Conservation (phyloP, 2,888 invertebrate genomes). For the Drosophila kuntzei region DNA sequence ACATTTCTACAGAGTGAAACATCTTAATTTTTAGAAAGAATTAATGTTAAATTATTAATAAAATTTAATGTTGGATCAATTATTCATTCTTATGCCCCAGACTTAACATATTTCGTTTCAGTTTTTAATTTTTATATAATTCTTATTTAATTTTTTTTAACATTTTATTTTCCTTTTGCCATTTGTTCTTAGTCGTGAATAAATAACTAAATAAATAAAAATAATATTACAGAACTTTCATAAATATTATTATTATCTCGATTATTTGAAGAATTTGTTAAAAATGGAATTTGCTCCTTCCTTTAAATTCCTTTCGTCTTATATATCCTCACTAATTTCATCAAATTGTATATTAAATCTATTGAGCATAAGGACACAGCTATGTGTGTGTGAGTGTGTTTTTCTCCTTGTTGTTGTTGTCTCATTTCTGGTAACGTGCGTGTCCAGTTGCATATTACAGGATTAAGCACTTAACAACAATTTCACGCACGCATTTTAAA, state of each 20-base stretch:
- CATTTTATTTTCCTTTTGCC: too few species aligned
- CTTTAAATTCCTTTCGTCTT: not conserved
- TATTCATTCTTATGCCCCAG: too few species aligned
- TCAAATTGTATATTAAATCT: conserved; percentile 14
- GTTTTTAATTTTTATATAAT: too few species aligned
- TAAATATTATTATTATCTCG: not conserved
- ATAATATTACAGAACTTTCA: too few species aligned
- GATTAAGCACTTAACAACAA: conserved; percentile 78
- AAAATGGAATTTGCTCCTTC: not conserved
- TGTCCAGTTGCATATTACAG: conserved; percentile 64
- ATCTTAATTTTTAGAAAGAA: too few species aligned
- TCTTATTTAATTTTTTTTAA: too few species aligned
- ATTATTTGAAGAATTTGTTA: not conserved
- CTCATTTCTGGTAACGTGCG: conserved; percentile 25
- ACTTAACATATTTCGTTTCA: too few species aligned
- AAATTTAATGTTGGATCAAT: too few species aligned
- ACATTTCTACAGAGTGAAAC: too few species aligned
- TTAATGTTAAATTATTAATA: too few species aligned
- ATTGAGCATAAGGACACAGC: conserved; percentile 8
- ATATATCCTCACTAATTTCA: conserved; percentile 4
- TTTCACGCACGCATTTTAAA: conserved; percentile 79
- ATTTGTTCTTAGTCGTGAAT: too few species aligned
- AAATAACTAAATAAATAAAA: too few species aligned
- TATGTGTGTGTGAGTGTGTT: not conserved
- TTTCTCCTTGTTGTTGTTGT: conserved; percentile 8